These are phyloP conservation scores for Polymixis lichenea DNA, from an alignment of 2,888 invertebrate genomes.

Conservation along the genomic window DNA sequence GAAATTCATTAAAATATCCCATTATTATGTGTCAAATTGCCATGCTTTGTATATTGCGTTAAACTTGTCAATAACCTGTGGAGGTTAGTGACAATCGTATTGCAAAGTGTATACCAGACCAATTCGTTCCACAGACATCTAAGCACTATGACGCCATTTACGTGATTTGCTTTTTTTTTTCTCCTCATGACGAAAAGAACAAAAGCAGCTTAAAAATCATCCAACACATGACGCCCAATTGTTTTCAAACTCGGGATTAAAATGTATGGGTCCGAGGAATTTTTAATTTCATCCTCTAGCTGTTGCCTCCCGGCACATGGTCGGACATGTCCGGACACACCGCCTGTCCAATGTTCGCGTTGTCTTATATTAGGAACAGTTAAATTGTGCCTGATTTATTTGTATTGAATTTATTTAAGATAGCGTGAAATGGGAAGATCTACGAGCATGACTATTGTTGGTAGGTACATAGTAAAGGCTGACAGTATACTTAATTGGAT, in stretches of 20 bases:
- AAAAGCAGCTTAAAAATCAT: slow-evolving; percentile 11
- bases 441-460: background rate
- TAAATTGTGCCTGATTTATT: slow-evolving; percentile 28
- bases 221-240: slow-evolving; percentile 28
- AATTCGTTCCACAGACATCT: background rate
- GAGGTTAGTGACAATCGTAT: no score
- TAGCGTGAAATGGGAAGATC: background rate
- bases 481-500: no score
- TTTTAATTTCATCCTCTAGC: slow-evolving; percentile 60
- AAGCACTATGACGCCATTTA: background rate
- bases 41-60: background rate
- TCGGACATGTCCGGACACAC: slow-evolving; percentile 27
- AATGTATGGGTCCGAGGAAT: slow-evolving; percentile 61
- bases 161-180: background rate
- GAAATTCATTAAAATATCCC: background rate
- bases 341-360: slow-evolving; percentile 29
- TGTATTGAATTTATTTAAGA: slow-evolving; percentile 35
- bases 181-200: background rate
- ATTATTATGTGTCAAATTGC: background rate
- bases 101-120: no score
- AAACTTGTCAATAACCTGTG: background rate
- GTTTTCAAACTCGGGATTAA: slow-evolving; percentile 55
- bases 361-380: slow-evolving; percentile 45
- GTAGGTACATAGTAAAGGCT: no score
- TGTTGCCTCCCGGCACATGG: slow-evolving; percentile 21